Evolutionary conservation across 2,113 vertebrate genomes (phyloP).

Genomic region (Gnathonemus longibarbis): DNA sequence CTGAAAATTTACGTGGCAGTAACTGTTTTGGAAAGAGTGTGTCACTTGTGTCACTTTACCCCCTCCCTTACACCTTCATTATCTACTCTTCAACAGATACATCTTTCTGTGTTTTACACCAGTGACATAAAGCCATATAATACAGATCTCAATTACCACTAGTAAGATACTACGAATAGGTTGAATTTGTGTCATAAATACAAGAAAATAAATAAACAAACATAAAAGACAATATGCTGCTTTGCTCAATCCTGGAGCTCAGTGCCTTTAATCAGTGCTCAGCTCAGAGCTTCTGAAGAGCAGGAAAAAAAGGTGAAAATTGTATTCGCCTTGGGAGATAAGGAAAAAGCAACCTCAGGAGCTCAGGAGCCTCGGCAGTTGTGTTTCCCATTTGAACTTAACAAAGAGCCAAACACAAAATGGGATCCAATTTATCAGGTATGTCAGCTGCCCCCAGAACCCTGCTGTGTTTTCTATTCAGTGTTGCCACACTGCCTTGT

Average conservation of each 20-base stretch:
- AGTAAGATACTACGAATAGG: background rate
- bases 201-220: constrained; percentile 5
- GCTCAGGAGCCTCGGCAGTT: background rate
- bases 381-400: constrained; percentile 4
- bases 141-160: background rate
- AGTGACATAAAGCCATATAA: background rate
- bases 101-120: background rate
- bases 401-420: background rate
- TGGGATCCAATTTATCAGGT: background rate
- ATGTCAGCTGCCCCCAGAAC: background rate
- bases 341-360: background rate
- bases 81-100: background rate
- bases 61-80: background rate
- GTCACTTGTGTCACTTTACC: background rate
- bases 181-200: background rate
- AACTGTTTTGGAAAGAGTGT: background rate
- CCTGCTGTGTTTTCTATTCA: background rate
- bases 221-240: background rate
- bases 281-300: background rate
- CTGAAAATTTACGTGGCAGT: background rate
- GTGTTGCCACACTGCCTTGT: background rate
- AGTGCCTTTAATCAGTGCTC: constrained; percentile 8
- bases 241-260: background rate
- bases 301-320: background rate
- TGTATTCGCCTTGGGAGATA: background rate